These are phyloP conservation scores for Vulpes lagopus DNA, from an alignment of 2,113 vertebrate genomes.

Conservation along the genomic window DNA sequence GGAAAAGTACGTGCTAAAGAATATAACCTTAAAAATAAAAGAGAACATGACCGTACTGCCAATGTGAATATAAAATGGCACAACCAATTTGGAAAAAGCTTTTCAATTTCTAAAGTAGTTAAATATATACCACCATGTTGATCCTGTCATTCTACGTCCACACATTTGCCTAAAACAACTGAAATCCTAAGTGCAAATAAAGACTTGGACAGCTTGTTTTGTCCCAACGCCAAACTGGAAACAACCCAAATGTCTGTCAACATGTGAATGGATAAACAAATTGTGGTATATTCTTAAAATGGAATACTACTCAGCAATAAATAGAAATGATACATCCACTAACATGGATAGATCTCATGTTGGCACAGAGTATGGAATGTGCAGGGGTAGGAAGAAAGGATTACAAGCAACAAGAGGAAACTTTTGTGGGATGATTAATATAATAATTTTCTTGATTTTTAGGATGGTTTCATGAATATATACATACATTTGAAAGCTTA, in stretches of 20 bases:
- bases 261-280: not conserved
- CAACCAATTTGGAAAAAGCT: not conserved
- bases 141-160: not conserved
- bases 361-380: rapidly evolving
- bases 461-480: not conserved
- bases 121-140: not conserved
- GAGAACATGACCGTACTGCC: not conserved
- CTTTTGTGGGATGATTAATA: not conserved
- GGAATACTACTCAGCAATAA: not conserved
- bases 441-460: not conserved
- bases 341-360: not conserved
- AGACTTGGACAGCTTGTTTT: not conserved
- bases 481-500: not conserved
- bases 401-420: not conserved
- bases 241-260: not conserved
- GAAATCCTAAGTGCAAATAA: not conserved
- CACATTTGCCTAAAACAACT: not conserved
- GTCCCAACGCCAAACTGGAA: not conserved
- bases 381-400: not conserved
- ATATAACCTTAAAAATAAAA: not conserved
- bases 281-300: not conserved
- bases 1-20: not conserved
- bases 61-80: not conserved
- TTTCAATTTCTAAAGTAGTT: not conserved
- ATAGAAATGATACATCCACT: not conserved